Conservation (phyloP, 2,113 vertebrate species). For the Colinus virginianus region DNA sequence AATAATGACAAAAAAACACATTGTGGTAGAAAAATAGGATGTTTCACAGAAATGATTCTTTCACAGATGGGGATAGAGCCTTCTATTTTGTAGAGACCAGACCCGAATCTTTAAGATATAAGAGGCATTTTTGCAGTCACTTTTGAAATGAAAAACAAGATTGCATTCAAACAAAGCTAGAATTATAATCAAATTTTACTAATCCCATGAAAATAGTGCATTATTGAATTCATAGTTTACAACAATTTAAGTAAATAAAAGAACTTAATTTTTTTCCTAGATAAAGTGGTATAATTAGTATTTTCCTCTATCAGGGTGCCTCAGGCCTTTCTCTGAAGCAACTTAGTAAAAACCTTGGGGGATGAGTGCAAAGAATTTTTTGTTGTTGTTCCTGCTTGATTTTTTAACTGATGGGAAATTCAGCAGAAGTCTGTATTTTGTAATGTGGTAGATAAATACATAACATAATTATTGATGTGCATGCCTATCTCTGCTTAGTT, state of each 20-base stretch:
- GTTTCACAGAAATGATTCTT: neutral
- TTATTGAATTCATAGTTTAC: neutral
- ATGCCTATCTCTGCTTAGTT: neutral
- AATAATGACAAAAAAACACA: neutral
- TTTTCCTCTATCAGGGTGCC: neutral
- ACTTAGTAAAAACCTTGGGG: neutral
- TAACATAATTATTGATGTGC: neutral
- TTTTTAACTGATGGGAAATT: neutral
- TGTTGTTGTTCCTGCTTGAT: neutral
- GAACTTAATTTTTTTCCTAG: neutral
- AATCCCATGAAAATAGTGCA: neutral
- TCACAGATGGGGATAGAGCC: fast-evolving
- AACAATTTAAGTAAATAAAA: neutral
- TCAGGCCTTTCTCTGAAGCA: neutral
- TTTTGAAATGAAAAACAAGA: neutral
- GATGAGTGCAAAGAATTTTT: neutral
- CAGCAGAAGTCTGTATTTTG: neutral
- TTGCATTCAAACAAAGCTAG: neutral
- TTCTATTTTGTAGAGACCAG: neutral
- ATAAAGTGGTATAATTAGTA: neutral
- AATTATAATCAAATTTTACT: neutral
- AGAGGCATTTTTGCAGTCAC: neutral
- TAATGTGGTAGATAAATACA: too few species aligned
- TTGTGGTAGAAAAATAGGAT: neutral
- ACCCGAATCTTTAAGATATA: neutral